Percentiles rank a stretch among this genome's conserved stretches.
Conservation (phyloP, 2,113 vertebrate genomes). For the Conger conger region DNA sequence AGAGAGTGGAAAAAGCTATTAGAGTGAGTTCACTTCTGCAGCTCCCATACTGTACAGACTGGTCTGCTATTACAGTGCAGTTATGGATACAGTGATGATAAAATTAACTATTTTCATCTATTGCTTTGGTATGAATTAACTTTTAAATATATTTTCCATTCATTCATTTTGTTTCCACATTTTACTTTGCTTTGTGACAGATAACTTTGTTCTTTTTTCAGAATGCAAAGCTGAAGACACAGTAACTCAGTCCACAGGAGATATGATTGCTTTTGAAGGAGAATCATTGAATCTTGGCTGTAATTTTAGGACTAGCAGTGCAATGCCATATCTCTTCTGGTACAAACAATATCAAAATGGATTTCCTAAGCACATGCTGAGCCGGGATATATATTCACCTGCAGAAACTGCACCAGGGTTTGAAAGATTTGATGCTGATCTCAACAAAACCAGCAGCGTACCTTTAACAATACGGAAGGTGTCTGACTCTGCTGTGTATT, state of each 20-base stretch:
- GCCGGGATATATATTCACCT: not conserved
- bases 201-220: not conserved
- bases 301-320: not conserved
- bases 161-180: not conserved
- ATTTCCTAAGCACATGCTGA: conserved; percentile 11
- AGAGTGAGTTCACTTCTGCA: no score
- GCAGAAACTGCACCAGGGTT: not conserved
- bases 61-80: no score
- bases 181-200: not conserved
- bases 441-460: not conserved
- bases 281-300: conserved; percentile 26
- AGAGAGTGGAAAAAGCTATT: no score
- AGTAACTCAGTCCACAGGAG: conserved; percentile 28
- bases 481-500: conserved; percentile 27
- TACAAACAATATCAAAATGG: conserved; percentile 11
- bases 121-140: no score
- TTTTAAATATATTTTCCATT: no score
- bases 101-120: no score
- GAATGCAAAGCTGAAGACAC: conserved; percentile 15
- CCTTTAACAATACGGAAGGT: conserved; percentile 9
- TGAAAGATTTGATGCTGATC: no score
- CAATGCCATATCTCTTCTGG: conserved; percentile 25
- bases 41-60: no score
- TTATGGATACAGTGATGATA: no score
- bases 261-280: conserved; percentile 27